A percentile compares a stretch with the other conserved stretches of the same genome.
Conservation (phyloP, 2,888 invertebrate genomes). For the Eilema depressum region DNA sequence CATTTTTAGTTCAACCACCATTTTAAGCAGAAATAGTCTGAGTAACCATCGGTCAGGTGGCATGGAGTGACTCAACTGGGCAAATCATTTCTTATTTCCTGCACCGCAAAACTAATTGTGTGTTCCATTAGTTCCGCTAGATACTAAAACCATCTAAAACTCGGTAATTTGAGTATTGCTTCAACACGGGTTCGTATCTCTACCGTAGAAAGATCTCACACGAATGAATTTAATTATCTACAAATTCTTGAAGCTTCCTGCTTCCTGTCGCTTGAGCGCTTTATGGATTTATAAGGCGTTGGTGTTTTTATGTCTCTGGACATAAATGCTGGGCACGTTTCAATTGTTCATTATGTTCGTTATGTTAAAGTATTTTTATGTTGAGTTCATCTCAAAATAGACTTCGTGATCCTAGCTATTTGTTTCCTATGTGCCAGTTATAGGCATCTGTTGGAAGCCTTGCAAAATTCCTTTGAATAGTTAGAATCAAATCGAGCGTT, state of each 20-base stretch:
- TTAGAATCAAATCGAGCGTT: conserved; percentile 62
- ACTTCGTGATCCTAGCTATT: conserved; percentile 50
- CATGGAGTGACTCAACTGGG: conserved; percentile 73
- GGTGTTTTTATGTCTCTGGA: conserved; percentile 36
- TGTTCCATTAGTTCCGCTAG: conserved; percentile 80
- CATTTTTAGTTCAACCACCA: conserved; percentile 39
- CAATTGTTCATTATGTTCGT: conserved; percentile 41
- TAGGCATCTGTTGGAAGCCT: conserved; percentile 61
- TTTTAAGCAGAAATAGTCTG: conserved; percentile 58
- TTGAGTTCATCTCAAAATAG: conserved; percentile 32
- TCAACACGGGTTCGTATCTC: conserved; percentile 54
- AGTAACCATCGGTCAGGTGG: conserved; percentile 67
- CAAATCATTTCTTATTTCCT: conserved; percentile 80
- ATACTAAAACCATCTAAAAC: conserved; percentile 71
- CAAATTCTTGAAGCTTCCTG: conserved; percentile 55
- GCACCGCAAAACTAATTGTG: conserved; percentile 73
- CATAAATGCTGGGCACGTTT: conserved; percentile 56
- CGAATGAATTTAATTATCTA: conserved; percentile 43
- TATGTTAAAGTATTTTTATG: conserved; percentile 13
- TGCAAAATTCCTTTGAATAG: conserved; percentile 64
- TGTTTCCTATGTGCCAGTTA: conserved; percentile 72
- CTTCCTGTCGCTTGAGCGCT: conserved; percentile 56
- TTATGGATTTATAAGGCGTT: conserved; percentile 47
- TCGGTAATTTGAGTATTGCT: conserved; percentile 63
- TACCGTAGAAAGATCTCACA: conserved; percentile 33